Percentiles rank a stretch among this genome's conserved stretches.
phyloP scores from a whole-genome alignment of 2,888 invertebrate species.

The Galerucella pusilla region DNA sequence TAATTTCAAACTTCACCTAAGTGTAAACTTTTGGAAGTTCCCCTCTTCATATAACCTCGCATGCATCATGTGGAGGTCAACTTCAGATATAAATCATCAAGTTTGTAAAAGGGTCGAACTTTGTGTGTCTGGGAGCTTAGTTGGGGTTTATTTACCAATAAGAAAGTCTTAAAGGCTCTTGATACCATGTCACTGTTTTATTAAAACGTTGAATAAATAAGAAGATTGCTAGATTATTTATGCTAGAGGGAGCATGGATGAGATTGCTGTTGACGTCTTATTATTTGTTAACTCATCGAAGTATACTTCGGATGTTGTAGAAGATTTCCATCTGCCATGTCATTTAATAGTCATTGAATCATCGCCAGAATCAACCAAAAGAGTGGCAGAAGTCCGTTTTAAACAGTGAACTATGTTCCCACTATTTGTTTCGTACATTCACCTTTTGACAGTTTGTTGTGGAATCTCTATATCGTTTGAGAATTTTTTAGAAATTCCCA shows the following conservation, averaged over 20 bases:
- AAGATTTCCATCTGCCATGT: too few species aligned
- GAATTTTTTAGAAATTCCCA: too few species aligned
- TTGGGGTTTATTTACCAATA: constrained; percentile 7
- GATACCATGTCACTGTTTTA: constrained; percentile 17
- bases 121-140: neutral
- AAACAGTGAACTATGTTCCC: too few species aligned
- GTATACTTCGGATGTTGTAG: too few species aligned
- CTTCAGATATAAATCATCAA: constrained; percentile 36
- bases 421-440: too few species aligned
- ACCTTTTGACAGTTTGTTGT: too few species aligned
- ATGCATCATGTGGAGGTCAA: constrained; percentile 39
- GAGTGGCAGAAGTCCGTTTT: too few species aligned
- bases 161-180: constrained; percentile 9
- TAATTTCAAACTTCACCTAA: constrained; percentile 32
- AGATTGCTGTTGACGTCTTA: neutral
- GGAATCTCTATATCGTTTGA: too few species aligned
- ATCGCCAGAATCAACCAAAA: too few species aligned
- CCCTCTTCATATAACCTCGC: constrained; percentile 32
- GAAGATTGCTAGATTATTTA: constrained; percentile 27
- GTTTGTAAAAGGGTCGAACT: constrained; percentile 22
- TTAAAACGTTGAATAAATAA: constrained; percentile 17
- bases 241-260: neutral
- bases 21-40: constrained; percentile 34
- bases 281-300: too few species aligned
- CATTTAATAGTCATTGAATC: too few species aligned